These are phyloP conservation scores for Lathamus discolor DNA, from an alignment of 2,113 vertebrate genomes.

Conservation along the genomic window DNA sequence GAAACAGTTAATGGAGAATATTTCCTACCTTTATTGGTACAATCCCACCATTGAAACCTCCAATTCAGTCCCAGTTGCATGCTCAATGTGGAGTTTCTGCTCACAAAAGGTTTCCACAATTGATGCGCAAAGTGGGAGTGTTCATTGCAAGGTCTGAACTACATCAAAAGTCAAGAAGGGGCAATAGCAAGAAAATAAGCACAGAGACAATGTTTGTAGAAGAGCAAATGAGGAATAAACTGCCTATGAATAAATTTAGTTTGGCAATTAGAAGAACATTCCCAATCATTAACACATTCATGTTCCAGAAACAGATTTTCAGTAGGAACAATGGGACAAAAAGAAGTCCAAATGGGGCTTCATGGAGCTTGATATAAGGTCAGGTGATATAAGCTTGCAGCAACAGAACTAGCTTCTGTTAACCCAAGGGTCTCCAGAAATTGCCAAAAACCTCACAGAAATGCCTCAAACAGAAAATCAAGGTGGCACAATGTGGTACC, in stretches of 20 bases:
- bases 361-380: background rate
- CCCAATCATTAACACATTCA: background rate
- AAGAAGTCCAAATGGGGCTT: background rate
- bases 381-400: background rate
- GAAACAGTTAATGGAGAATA: background rate
- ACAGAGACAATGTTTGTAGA: background rate
- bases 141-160: slow-evolving; percentile 18
- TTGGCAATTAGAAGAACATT: background rate
- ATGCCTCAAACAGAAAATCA: background rate
- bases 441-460: background rate
- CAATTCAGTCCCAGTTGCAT: slow-evolving; percentile 29
- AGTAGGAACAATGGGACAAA: background rate
- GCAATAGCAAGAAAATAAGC: background rate
- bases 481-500: background rate
- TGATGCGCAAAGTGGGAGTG: background rate
- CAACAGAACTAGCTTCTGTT: background rate
- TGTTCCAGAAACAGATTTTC: background rate
- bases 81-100: background rate
- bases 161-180: background rate
- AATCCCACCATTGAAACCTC: background rate
- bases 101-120: background rate
- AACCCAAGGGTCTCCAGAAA: background rate
- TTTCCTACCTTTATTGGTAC: background rate
- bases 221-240: background rate
- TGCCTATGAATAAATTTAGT: slow-evolving; percentile 37